Percentiles rank a stretch among this genome's conserved stretches.
phyloP scores from a whole-genome alignment of 2,113 vertebrate species.

The Cinclus cinclus region DNA sequence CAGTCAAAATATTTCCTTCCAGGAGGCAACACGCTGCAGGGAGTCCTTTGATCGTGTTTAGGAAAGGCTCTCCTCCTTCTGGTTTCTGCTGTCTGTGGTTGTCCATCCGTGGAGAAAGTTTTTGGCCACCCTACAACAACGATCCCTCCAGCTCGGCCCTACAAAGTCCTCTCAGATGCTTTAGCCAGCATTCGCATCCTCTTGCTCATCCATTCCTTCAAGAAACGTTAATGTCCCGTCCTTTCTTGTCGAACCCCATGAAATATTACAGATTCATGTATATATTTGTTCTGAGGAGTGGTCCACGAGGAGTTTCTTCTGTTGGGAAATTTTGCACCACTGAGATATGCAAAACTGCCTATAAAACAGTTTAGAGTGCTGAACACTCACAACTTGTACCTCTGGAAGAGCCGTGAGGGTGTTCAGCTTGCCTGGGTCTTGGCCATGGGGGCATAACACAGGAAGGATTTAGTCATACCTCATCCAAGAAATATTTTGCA shows the following conservation, averaged over 20 bases:
- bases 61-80: background rate
- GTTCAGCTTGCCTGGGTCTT: background rate
- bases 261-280: background rate
- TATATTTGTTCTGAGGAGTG: background rate
- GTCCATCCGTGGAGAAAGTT: background rate
- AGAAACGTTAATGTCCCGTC: background rate
- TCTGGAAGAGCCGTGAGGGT: background rate
- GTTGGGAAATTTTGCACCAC: background rate
- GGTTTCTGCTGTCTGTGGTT: background rate
- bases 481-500: slow-evolving; percentile 32
- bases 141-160: background rate
- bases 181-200: background rate
- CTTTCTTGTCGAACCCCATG: background rate
- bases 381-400: background rate
- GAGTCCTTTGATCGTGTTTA: background rate
- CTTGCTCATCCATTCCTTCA: background rate
- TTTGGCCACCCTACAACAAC: background rate
- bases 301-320: background rate
- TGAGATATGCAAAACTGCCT: background rate
- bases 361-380: background rate
- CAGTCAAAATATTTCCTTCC: background rate
- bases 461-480: slow-evolving; percentile 14
- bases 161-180: background rate
- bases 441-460: background rate
- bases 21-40: background rate